phyloP scores from a whole-genome alignment of 2,888 invertebrate species.

The Oscheius onirici region DNA sequence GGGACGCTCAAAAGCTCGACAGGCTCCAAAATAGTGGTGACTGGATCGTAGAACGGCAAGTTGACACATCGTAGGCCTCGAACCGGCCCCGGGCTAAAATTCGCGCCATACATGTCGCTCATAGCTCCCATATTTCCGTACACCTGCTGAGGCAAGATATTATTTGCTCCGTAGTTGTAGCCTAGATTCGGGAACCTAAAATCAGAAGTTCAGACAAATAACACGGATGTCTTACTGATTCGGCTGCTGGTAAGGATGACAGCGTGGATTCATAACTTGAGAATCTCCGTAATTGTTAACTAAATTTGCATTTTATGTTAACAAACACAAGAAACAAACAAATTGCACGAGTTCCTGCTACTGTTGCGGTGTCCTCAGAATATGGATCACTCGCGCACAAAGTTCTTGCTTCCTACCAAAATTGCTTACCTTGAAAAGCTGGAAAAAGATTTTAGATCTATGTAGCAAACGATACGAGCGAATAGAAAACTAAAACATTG shows the following conservation, averaged over 20 bases:
- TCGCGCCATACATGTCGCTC: neutral
- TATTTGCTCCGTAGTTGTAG: neutral
- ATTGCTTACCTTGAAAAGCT: conserved; percentile 42
- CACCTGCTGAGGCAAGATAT: neutral
- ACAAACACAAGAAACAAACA: neutral
- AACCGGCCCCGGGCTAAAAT: neutral
- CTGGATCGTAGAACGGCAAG: conserved; percentile 58
- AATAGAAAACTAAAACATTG: too few relatives aligned
- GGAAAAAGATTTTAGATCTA: conserved; percentile 43
- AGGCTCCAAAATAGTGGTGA: conserved; percentile 39
- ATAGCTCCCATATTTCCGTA: conserved; percentile 1
- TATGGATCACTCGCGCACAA: conserved; percentile 30
- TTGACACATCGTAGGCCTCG: conserved; percentile 33
- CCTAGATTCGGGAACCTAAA: neutral
- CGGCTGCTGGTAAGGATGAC: neutral
- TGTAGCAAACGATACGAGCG: conserved; percentile 36
- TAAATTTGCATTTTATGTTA: neutral
- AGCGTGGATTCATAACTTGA: too few relatives aligned
- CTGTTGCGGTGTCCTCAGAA: conserved; percentile 10
- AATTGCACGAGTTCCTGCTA: conserved; percentile 16
- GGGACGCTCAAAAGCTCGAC: conserved; percentile 40
- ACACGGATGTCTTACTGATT: neutral
- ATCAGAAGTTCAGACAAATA: too few relatives aligned
- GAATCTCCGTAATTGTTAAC: neutral
- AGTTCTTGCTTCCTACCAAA: conserved; percentile 59